Evolutionary conservation across 2,797 vertebrate genomes (phyloP).

Genomic region (Vireo griseus): DNA sequence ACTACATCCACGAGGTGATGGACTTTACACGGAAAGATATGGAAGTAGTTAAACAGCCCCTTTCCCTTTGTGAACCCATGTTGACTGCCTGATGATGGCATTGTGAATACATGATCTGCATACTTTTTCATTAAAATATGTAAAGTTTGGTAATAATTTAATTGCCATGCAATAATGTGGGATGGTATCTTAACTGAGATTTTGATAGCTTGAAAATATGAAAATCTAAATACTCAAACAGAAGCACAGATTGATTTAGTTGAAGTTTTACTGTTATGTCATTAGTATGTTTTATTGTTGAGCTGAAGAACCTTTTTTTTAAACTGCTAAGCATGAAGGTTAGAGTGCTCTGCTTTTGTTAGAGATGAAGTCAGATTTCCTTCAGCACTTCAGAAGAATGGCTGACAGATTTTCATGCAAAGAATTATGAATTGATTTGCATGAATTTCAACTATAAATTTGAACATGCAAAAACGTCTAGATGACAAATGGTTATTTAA

Average conservation of each 20-base stretch:
- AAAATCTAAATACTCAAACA: background rate
- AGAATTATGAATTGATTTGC: constrained; percentile 3
- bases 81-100: background rate
- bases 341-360: background rate
- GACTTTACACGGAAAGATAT: background rate
- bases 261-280: background rate
- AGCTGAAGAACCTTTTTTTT: background rate
- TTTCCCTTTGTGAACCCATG: background rate
- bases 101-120: background rate
- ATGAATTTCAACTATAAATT: constrained; percentile 21
- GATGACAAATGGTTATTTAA: constrained; percentile 17
- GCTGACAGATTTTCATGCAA: background rate
- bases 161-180: background rate
- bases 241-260: background rate
- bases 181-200: background rate
- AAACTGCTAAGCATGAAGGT: background rate
- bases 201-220: background rate
- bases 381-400: background rate
- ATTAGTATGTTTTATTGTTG: background rate
- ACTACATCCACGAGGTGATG: background rate
- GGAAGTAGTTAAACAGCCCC: background rate
- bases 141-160: background rate
- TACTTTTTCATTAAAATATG: background rate
- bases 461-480: background rate
- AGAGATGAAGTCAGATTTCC: background rate